These are phyloP conservation scores for Rafetus swinhoei DNA, from an alignment of 2,113 vertebrate genomes.

Conservation along the genomic window DNA sequence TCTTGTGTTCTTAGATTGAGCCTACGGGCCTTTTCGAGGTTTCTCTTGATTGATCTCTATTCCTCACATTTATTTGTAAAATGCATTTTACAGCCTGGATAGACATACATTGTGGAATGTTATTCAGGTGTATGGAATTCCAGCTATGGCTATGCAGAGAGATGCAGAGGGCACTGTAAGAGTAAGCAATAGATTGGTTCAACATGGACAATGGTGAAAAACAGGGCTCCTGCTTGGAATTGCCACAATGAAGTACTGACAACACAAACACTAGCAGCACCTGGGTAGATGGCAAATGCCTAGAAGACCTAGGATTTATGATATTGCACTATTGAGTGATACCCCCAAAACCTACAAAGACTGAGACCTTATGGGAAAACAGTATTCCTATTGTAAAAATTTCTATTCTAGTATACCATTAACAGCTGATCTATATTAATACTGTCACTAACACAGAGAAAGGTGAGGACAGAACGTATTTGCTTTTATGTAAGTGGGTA, in stretches of 20 bases:
- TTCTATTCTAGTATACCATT: not conserved
- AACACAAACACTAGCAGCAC: not conserved
- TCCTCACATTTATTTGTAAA: no score
- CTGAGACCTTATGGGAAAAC: not conserved
- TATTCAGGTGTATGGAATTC: not conserved
- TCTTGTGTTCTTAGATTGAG: no score
- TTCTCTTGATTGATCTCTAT: no score
- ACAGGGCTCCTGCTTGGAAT: not conserved
- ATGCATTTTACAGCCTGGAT: no score
- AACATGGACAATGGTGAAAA: not conserved
- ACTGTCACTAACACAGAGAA: not conserved
- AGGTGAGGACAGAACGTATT: not conserved
- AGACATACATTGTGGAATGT: not conserved
- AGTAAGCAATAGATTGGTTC: not conserved
- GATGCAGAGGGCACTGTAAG: not conserved
- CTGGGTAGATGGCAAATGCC: not conserved
- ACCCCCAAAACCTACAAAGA: not conserved
- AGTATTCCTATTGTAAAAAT: not conserved
- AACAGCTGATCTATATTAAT: not conserved
- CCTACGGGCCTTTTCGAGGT: no score
- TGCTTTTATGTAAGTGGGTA: not conserved
- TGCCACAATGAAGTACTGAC: not conserved
- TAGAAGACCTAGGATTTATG: not conserved
- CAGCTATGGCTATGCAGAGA: not conserved
- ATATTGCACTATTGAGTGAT: not conserved